These are phyloP conservation scores for Ectropis crepuscularia DNA, from an alignment of 2,888 invertebrate species.

Conservation along the genomic window DNA sequence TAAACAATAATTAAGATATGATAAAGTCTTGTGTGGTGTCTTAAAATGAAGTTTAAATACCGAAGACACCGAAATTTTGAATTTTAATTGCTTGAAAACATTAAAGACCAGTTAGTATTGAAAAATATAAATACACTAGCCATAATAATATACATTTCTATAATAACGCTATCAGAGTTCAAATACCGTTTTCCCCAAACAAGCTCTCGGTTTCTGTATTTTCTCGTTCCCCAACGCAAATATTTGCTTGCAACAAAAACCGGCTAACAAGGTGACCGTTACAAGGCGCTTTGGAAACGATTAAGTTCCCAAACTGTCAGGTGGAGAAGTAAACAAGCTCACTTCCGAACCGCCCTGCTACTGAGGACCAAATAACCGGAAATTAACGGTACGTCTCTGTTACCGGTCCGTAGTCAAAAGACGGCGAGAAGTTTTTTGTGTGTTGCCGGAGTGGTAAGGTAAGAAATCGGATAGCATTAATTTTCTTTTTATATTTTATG, in stretches of 20 bases:
- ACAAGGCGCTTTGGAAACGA: constrained; percentile 31
- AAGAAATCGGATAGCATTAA: no score
- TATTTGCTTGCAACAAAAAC: constrained; percentile 22
- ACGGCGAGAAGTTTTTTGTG: no score
- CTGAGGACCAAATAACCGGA: constrained; percentile 17
- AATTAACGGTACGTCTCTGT: neutral
- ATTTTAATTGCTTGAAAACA: no score
- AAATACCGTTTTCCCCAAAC: constrained; percentile 2
- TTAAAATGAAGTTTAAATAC: no score
- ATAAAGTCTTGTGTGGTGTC: no score
- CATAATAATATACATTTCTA: no score
- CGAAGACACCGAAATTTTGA: no score
- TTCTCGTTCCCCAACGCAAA: constrained; percentile 15
- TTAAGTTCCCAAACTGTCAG: constrained; percentile 33
- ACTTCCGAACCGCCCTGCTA: constrained; percentile 11
- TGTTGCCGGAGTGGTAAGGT: no score
- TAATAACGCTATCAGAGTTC: neutral
- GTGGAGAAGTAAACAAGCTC: constrained; percentile 32
- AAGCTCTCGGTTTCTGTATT: neutral
- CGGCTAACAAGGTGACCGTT: constrained; percentile 27
- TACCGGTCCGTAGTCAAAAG: neutral
- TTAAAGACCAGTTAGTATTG: no score
- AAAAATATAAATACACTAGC: no score
- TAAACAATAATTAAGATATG: no score
- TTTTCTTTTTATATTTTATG: no score